Conservation (phyloP, 2,888 invertebrate species). For the Hipparchia sbordonii region DNA sequence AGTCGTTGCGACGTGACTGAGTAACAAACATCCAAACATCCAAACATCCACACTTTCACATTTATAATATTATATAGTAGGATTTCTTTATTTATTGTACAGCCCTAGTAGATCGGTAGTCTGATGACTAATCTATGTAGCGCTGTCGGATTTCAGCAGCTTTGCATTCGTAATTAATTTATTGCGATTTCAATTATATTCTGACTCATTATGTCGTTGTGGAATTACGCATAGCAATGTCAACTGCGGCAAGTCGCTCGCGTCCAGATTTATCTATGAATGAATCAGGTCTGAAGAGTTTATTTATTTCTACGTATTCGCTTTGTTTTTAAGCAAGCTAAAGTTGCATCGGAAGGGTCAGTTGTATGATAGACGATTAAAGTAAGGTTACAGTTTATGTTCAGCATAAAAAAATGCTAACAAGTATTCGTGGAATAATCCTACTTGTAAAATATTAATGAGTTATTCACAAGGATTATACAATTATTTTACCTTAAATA, state of each 20-base stretch:
- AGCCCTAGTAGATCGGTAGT: constrained; percentile 31
- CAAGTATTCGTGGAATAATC: too few species aligned
- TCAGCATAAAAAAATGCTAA: too few species aligned
- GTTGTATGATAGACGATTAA: background rate
- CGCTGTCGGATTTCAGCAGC: constrained; percentile 43
- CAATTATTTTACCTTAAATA: too few species aligned
- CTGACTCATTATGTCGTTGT: constrained; percentile 33
- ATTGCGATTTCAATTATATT: constrained; percentile 39
- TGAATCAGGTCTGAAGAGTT: background rate
- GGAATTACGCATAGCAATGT: constrained; percentile 26
- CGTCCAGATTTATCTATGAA: background rate
- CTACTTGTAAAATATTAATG: too few species aligned
- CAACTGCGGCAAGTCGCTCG: background rate
- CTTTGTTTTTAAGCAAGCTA: too few species aligned
- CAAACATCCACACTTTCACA: too few species aligned
- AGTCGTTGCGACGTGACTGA: too few species aligned
- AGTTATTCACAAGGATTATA: too few species aligned
- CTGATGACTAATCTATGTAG: constrained; percentile 46
- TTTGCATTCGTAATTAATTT: constrained; percentile 48
- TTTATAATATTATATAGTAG: too few species aligned
- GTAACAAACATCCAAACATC: too few species aligned
- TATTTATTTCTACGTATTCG: background rate
- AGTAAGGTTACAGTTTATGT: background rate
- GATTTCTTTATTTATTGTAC: constrained; percentile 2
- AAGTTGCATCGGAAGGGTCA: too few species aligned